Evolutionary conservation across 2,113 vertebrate species (phyloP), one percentile per base, ranked within the genome.

Genomic region (Regulus satrapa): DNA sequence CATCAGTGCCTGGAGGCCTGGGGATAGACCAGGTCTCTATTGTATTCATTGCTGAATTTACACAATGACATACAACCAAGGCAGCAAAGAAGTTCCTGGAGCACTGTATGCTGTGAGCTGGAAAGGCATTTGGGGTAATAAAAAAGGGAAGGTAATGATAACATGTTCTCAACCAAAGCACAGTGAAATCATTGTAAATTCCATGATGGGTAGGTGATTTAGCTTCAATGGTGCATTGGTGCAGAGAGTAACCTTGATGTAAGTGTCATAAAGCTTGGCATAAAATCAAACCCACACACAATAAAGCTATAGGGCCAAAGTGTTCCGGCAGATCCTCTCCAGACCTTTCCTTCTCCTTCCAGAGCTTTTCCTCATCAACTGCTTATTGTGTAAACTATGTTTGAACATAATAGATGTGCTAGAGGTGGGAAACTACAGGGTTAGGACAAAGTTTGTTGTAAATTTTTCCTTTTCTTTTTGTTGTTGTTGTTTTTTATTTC

Each of bases 1-100:
- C 92, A 83, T 94, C 88, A 96, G 83, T 92, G 96, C 94, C 96
- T 94, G 83, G 91, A 96, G 95, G 94, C 83, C 95, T 94, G 83
- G 94, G 83, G 92, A 86, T 95, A 97, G 91, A 97, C 91, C 79
- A 71, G 59, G n/a, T 92, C 79, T 92, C 58, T 86, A 77, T 88
- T 96, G 91, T 95, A 63, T 85, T 96, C 79, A 63, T 29, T 83
- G 92, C 78, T 92, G 95, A 93, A 95, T 93, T 96, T 96, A 94
- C 86, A 86, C 83, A 74, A 91, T 96, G 92, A 94, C 41, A 43
- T 71, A 73, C 59, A 77, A 69, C 51, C 72, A 21, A 86, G 75
- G 91, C 92, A 96, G 79, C 38, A 76, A n/a, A 79, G 76, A 68
- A 62, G 41, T 86, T 96, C 92, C 95, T 94, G 95, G 66, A 95